These are phyloP conservation scores for Acanthurus lineatus DNA, from an alignment of 2,797 vertebrate genomes.

Conservation along the genomic window DNA sequence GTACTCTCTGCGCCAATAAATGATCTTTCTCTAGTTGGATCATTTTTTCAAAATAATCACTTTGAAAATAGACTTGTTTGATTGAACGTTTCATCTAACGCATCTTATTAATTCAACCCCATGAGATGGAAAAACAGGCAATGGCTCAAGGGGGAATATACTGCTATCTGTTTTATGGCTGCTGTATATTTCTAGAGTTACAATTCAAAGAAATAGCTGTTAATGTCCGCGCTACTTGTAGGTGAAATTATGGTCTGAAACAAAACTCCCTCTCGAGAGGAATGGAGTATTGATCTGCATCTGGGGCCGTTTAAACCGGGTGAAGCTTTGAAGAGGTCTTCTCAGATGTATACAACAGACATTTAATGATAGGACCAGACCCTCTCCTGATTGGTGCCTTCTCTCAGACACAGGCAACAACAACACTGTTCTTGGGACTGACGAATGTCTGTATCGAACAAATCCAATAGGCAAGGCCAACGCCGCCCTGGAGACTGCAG, in stretches of 20 bases:
- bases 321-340: conserved; percentile 43
- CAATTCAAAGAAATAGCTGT: conserved; percentile 67
- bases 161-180: conserved; percentile 67
- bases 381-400: conserved; percentile 10
- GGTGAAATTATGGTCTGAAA: conserved; percentile 64
- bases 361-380: conserved; percentile 37
- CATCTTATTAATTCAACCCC: conserved; percentile 67
- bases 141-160: conserved; percentile 50
- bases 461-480: neutral
- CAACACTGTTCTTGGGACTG: conserved; percentile 5
- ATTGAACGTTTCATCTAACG: conserved; percentile 65
- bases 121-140: conserved; percentile 62
- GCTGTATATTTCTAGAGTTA: conserved; percentile 60
- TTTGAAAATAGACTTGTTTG: conserved; percentile 66
- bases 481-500: neutral
- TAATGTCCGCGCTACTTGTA: conserved; percentile 62
- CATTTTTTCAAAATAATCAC: conserved; percentile 62
- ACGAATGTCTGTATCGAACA: neutral
- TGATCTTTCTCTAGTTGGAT: conserved; percentile 53
- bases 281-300: conserved; percentile 72
- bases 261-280: conserved; percentile 47
- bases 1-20: conserved; percentile 47
- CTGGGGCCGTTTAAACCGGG: conserved; percentile 46
- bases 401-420: neutral
- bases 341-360: conserved; percentile 40